Evolutionary conservation across 2,888 invertebrate species (phyloP).

Genomic region (Nymphalis urticae): DNA sequence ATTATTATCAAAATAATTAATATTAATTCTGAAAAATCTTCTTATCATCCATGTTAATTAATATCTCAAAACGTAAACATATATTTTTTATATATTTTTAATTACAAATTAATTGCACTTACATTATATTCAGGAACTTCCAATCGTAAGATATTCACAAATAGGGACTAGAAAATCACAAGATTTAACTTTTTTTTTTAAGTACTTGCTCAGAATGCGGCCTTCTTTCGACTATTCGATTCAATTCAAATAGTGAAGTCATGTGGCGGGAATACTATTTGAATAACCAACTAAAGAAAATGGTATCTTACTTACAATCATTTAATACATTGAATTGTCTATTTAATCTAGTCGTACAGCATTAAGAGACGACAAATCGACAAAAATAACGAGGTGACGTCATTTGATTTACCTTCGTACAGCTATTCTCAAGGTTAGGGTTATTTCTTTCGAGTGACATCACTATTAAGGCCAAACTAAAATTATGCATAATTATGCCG

Average conservation of each 20-base stretch:
- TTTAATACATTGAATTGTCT: not conserved
- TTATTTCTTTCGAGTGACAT: slow-evolving; percentile 50
- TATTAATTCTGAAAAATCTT: no score
- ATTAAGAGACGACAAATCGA: slow-evolving; percentile 52
- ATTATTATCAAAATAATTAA: no score
- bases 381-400: slow-evolving; percentile 67
- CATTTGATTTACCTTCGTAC: slow-evolving; percentile 46
- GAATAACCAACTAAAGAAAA: slow-evolving; percentile 39
- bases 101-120: not conserved
- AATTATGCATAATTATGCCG: slow-evolving; percentile 16
- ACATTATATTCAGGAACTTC: slow-evolving; percentile 4
- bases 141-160: not conserved
- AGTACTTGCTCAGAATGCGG: slow-evolving; percentile 21
- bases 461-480: slow-evolving; percentile 38
- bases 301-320: slow-evolving; percentile 4
- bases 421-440: slow-evolving; percentile 54
- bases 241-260: slow-evolving; percentile 44
- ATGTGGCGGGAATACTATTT: slow-evolving; percentile 50
- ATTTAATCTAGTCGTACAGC: slow-evolving; percentile 43
- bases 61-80: no score
- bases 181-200: slow-evolving; percentile 3
- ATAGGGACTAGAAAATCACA: slow-evolving; percentile 15
- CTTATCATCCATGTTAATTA: no score
- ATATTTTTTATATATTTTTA: no score
- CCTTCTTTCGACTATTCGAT: slow-evolving; percentile 35